Conservation (phyloP, 1,140 invertebrate species). For the Drosophila ohnishii region DNA sequence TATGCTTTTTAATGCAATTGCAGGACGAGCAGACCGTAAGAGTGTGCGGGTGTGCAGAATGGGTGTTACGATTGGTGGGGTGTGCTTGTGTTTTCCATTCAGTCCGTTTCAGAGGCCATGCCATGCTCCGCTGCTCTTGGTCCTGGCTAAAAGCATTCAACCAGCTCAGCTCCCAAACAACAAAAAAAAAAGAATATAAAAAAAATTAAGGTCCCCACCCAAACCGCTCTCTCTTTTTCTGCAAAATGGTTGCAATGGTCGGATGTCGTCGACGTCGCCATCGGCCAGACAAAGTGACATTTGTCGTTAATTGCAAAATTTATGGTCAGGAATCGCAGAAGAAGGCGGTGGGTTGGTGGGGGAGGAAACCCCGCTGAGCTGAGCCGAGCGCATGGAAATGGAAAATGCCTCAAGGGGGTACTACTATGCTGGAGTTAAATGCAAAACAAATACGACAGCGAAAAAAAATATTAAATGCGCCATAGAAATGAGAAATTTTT, state of each 20-base stretch:
- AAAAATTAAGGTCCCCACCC: not conserved
- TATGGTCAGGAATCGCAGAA: slow-evolving; percentile 69
- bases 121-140: slow-evolving; percentile 64
- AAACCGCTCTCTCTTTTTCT: not conserved
- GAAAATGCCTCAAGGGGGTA: slow-evolving; percentile 40
- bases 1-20: slow-evolving; percentile 82
- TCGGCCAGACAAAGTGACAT: slow-evolving; percentile 78
- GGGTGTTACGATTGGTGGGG: slow-evolving; percentile 3
- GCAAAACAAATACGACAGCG: slow-evolving; percentile 37
- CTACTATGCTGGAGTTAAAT: slow-evolving; percentile 21
- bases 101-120: slow-evolving; percentile 8
- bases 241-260: slow-evolving; percentile 48
- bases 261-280: slow-evolving; percentile 47
- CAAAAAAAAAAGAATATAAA: not conserved
- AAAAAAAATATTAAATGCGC: slow-evolving; percentile 9
- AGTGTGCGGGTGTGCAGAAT: slow-evolving; percentile 49
- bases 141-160: slow-evolving; percentile 65
- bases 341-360: not conserved
- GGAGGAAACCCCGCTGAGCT: slow-evolving; percentile 22
- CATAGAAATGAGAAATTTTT: slow-evolving; percentile 32
- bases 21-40: slow-evolving; percentile 79
- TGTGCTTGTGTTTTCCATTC: not conserved
- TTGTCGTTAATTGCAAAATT: slow-evolving; percentile 82
- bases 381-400: slow-evolving; percentile 14
- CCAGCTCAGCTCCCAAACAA: slow-evolving; percentile 19